Base-by-base conservation (phyloP, 30 jellyfish, hydroid and myxozoan genomes). In the Aurelia aurita region DNA sequence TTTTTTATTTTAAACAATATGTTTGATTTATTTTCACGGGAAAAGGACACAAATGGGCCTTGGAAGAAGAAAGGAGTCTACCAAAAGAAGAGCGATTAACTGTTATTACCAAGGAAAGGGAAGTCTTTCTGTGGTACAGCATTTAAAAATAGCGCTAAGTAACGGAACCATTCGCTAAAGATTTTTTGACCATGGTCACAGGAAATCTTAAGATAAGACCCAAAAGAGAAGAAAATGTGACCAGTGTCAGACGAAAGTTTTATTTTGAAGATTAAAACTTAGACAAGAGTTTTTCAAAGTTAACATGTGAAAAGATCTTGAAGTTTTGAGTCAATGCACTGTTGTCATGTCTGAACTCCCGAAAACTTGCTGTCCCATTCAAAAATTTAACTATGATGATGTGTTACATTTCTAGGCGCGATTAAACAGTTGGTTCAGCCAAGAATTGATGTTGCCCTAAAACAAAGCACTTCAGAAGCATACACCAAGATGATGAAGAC, bases 1-100 rank as follows among this genome's bases (percentile, higher is more conserved):
- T 15, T 45, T 18, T 27, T 8, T 58, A 25, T 5, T 47, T 59
- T 54, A 0, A 51, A 54, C 4, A 18, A 23, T 71, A 22, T 11
- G 25, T 3, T 18, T 67, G 58, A 67, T n/a, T 22, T 25, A 22
- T 47, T 32, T 26, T 64, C 47, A 23, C 71, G 64, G 90, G 90
- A 54, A 80, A 80, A 58, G 90, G 90, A 79, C 90, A 79, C 71
- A 60, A 62, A 46, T 79, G 90, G 90, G 90, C 90, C 1, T 63
- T 54, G 72, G 90, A 79, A 21, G 83, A 34, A 63, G 90, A 79
- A 46, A 57, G 47, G 28, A 0, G 57, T 21, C 53, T 77, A 67
- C 86, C 86, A 49, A 49, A 51, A 16, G 77, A 73, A 73, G 86
- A 73, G 34, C 45, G 77, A 73, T 51, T 73, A 15, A 1, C 75